Base-by-base conservation (phyloP, 2,888 invertebrate species). In the Sarcophaga rosellei region DNA sequence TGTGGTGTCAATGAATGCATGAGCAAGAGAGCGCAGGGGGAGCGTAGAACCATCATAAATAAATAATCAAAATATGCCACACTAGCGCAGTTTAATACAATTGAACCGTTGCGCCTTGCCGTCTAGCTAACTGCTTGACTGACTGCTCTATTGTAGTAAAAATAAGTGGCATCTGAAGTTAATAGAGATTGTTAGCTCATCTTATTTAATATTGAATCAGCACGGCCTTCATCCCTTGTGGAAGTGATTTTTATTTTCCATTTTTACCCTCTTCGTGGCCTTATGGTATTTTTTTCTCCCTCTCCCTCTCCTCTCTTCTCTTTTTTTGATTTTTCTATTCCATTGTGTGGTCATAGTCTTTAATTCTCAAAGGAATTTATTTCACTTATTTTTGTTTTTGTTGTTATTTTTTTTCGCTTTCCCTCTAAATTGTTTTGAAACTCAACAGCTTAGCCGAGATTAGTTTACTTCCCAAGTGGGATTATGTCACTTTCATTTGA, bases 401-500 rank as follows among this genome's bases (percentile, higher is more conserved):
- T n/a, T n/a, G n/a, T n/a, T n/a, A n/a, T 62, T 15, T 89, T 89
- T 90, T 89, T 88, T 88, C 89, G 87, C 87, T 88, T 89, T 90
- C 90, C 87, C 88, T 2, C 8, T 35, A 35, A 89, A 88, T 47
- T 81, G 69, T 79, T 87, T 73, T 74, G 57, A 79, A 86, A 79
- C 35, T 80, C 70, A 75, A 66, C 80, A 81, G 86, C 84, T 85
- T 81, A 86, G 75, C 78, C 76, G 75, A 77, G 84, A 84, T 85
- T 83, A 85, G 82, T 88, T 81, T 86, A 89, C 90, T 89, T 91
- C 91, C 91, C 91, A 92, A 91, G 91, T 92, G 92, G 91, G 91
- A 92, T 92, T 91, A 92, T 92, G 91, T 91, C 91, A 92, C 91
- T 91, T 90, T 89, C 86, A 89, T 89, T 88, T 92, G 92, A 91